phyloP scores from a whole-genome alignment of 2,113 vertebrate species.

The Scomber colias region DNA sequence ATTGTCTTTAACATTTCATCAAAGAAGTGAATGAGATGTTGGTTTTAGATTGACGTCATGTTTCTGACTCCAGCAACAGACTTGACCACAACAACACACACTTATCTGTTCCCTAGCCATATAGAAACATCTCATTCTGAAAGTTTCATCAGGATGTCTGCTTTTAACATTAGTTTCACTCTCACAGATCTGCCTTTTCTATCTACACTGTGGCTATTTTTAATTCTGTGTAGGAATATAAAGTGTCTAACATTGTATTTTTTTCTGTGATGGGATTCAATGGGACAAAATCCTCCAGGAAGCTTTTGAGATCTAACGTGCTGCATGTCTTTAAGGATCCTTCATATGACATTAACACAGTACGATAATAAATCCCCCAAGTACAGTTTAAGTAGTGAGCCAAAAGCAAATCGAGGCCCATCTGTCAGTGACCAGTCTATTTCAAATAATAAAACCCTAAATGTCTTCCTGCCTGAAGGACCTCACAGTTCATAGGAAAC shows the following conservation, averaged over 20 bases:
- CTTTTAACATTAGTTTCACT: too few relatives aligned
- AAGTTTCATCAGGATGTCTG: too few relatives aligned
- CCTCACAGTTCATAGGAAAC: constrained; percentile 53
- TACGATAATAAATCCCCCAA: background rate
- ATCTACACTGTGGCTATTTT: background rate
- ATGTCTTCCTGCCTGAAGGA: constrained; percentile 46
- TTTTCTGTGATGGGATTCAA: background rate
- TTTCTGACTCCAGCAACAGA: too few relatives aligned
- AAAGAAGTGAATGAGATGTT: too few relatives aligned
- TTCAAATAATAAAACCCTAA: constrained; percentile 52
- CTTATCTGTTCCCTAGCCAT: too few relatives aligned
- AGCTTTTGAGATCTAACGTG: background rate
- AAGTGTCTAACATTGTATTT: background rate
- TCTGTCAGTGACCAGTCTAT: constrained; percentile 40
- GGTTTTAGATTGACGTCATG: too few relatives aligned
- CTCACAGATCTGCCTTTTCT: background rate
- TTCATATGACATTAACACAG: background rate
- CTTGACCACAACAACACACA: too few relatives aligned
- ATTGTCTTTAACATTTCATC: too few relatives aligned
- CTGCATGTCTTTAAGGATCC: background rate
- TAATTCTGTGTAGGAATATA: background rate
- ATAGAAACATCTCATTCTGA: too few relatives aligned
- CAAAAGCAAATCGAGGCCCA: background rate
- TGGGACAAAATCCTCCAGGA: too few relatives aligned
- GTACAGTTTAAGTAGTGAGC: background rate